Conservation (phyloP, 2,797 vertebrate species). For the Myioborus melanocephalus region DNA sequence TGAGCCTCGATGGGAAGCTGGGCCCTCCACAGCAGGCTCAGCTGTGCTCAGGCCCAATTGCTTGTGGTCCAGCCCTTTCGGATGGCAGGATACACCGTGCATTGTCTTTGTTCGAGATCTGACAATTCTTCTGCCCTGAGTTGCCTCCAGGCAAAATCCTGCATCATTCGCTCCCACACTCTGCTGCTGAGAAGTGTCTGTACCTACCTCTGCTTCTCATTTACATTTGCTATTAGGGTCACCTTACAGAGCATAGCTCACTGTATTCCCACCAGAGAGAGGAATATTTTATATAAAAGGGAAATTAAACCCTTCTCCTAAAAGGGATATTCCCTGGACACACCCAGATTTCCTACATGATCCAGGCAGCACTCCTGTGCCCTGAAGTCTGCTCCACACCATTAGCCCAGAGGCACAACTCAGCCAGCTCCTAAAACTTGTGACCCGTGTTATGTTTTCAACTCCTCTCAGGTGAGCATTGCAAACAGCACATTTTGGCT, state of each 20-base stretch:
- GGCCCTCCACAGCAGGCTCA: neutral
- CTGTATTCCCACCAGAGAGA: neutral
- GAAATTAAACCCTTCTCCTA: neutral
- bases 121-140: neutral
- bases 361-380: neutral
- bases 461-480: neutral
- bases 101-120: neutral
- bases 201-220: neutral
- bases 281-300: neutral
- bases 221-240: neutral
- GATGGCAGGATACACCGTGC: neutral
- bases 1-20: neutral
- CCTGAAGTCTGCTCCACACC: neutral
- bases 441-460: neutral
- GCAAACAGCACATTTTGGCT: neutral
- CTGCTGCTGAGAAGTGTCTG: neutral
- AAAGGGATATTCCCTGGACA: neutral
- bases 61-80: neutral
- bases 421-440: neutral
- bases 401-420: neutral
- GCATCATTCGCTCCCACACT: neutral
- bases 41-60: fast-evolving
- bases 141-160: conserved; percentile 41
- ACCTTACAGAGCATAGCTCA: neutral
- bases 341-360: neutral